phyloP scores from a whole-genome alignment of 2,113 vertebrate species.

The Pluvialis apricaria region DNA sequence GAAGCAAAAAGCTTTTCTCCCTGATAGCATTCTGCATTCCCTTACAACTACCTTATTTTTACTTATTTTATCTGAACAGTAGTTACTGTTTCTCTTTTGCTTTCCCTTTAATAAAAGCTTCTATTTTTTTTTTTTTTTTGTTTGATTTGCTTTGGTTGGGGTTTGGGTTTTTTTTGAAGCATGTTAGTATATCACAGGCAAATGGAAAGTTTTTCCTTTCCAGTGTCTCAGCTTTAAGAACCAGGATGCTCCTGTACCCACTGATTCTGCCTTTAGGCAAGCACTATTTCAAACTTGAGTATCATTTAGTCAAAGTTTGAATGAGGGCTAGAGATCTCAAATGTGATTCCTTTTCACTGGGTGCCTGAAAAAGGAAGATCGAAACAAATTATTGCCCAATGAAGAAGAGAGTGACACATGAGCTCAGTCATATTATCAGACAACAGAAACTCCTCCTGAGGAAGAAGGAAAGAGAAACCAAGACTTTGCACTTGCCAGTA shows the following conservation, averaged over 20 bases:
- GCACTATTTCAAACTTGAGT: background rate
- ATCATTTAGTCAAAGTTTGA: background rate
- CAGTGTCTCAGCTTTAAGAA: background rate
- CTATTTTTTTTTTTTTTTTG: too few relatives aligned
- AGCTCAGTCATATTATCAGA: background rate
- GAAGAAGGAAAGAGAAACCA: background rate
- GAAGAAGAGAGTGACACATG: background rate
- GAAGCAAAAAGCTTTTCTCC: background rate
- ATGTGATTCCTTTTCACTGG: background rate
- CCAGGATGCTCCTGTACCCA: background rate
- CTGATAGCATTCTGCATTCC: background rate
- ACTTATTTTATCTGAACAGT: background rate
- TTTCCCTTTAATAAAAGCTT: background rate
- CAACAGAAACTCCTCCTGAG: background rate
- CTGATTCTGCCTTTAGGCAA: background rate
- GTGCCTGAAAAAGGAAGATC: background rate
- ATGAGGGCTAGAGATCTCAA: background rate
- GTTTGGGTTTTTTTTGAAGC: too few relatives aligned
- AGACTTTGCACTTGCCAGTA: background rate
- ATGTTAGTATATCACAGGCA: background rate
- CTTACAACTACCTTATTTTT: background rate
- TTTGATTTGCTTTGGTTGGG: background rate
- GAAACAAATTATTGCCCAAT: background rate
- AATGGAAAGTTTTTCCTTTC: background rate
- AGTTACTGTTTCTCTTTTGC: background rate